Evolutionary conservation across 2,797 vertebrate genomes (phyloP).

Genomic region (Acomys russatus): DNA sequence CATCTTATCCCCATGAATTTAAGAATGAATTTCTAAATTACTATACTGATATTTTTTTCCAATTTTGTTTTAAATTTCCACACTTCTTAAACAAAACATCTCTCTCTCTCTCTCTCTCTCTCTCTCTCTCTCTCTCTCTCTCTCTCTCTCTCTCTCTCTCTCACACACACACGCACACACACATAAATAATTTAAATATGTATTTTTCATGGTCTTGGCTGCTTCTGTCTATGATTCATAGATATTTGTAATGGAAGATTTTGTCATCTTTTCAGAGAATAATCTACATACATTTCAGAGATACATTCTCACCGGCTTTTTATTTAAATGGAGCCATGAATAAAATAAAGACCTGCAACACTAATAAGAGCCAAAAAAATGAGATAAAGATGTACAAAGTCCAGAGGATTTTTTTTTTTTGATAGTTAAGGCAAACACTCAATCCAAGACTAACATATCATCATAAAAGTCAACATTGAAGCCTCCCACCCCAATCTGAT

Average conservation of each 20-base stretch:
- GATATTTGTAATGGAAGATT: background rate
- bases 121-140: too few relatives aligned
- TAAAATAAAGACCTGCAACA: constrained; percentile 18
- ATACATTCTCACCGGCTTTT: background rate
- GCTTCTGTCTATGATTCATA: too few relatives aligned
- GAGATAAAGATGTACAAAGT: background rate
- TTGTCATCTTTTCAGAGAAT: background rate
- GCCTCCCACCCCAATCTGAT: background rate
- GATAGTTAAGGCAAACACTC: background rate
- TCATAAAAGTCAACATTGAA: background rate
- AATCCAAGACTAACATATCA: background rate
- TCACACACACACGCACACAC: too few relatives aligned
- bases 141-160: too few relatives aligned
- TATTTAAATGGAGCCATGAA: constrained; percentile 2
- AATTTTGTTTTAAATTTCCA: too few relatives aligned
- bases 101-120: too few relatives aligned
- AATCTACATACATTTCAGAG: background rate
- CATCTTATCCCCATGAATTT: too few relatives aligned
- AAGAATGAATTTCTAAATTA: too few relatives aligned
- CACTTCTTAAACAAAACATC: too few relatives aligned
- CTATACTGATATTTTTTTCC: too few relatives aligned
- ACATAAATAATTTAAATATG: too few relatives aligned
- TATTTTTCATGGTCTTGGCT: too few relatives aligned
- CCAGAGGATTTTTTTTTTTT: background rate
- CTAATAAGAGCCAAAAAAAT: background rate